Percentiles rank a stretch among this genome's conserved stretches.
Conservation (phyloP, 2,888 invertebrate genomes). For the Endomychus coccineus region DNA sequence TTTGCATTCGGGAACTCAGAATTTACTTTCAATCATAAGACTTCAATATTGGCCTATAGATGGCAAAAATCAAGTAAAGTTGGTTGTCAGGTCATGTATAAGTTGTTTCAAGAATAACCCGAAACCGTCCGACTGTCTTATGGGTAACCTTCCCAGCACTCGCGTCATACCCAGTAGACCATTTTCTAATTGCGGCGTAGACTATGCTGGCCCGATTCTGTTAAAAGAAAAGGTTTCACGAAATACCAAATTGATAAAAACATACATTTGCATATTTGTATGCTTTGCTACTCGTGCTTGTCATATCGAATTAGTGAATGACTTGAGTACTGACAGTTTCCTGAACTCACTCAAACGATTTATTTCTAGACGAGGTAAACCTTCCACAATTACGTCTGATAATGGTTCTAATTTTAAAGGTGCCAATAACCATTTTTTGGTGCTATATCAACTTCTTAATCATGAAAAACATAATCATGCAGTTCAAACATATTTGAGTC, state of each 20-base stretch:
- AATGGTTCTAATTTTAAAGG: slow-evolving; percentile 6
- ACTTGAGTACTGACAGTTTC: too few relatives aligned
- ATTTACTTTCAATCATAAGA: too few relatives aligned
- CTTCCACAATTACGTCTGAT: background rate
- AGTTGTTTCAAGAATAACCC: slow-evolving; percentile 7
- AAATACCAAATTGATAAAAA: background rate
- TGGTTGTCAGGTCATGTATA: slow-evolving; percentile 12
- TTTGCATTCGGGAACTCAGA: slow-evolving; percentile 26
- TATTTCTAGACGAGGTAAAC: slow-evolving; percentile 2
- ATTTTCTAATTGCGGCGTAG: background rate
- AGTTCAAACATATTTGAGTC: too few relatives aligned
- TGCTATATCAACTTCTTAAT: background rate
- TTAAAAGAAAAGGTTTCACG: background rate
- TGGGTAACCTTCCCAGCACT: background rate
- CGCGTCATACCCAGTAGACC: background rate
- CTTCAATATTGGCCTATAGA: slow-evolving; percentile 17
- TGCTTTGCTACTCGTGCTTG: too few relatives aligned
- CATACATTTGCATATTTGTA: slow-evolving; percentile 1
- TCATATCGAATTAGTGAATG: slow-evolving; percentile 5
- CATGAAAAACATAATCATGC: slow-evolving; percentile 1
- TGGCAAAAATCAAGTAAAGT: slow-evolving; percentile 9
- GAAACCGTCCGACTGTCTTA: slow-evolving; percentile 1
- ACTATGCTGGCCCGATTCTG: background rate
- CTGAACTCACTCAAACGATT: slow-evolving; percentile 4
- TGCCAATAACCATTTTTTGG: slow-evolving; percentile 4